Base-by-base conservation (phyloP, 2,888 invertebrate species). In the Sarcophaga carnaria region DNA sequence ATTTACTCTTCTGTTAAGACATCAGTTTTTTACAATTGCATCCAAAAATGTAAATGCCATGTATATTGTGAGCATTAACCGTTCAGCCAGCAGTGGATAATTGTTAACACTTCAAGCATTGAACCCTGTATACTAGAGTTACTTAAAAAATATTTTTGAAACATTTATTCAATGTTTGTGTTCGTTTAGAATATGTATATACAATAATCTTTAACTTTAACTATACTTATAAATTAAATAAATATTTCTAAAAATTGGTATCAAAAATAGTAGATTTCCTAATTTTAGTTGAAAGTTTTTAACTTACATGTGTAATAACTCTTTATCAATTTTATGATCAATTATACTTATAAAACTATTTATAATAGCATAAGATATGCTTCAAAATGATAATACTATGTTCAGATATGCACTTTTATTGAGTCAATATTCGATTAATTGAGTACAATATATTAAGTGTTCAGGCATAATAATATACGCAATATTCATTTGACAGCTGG, bases 271-370 rank as follows among this genome's bases (percentile, higher is more conserved):
- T 67, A 11, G 59, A 60, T 74, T 64, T 67, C 37, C 37, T 37
- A 37, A 37, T 37, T 37, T 37, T 2, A 37, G 37, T 37, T 37
- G 10, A 37, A 14, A 54, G 17, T 54, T 81, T 63, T 60, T 4
- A 22, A 11, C 63, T 62, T 25, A 60, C 22, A 37, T 37, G 37
- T 37, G 37, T 37, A 63, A 37, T 63, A 54, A 45, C 14, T 66
- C 71, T 22, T 22, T 74, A 72, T 72, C 74, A 63, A 49, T 54
- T 37, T 37, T 67, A 74, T 45, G 66, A 45, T 79, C 78, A 83
- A 78, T 78, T 78, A n/a, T 54, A 54, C 49, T 62, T 70, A 62
- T 75, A 63, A 11, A 76, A 54, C 47, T 69, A 69, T 69, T 37
- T 25, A 14, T 54, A 54, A 14, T 54, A 54, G 54, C 14, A 54